phyloP scores from a whole-genome alignment of 2,888 invertebrate genomes.

The Drosophila kanekoi region DNA sequence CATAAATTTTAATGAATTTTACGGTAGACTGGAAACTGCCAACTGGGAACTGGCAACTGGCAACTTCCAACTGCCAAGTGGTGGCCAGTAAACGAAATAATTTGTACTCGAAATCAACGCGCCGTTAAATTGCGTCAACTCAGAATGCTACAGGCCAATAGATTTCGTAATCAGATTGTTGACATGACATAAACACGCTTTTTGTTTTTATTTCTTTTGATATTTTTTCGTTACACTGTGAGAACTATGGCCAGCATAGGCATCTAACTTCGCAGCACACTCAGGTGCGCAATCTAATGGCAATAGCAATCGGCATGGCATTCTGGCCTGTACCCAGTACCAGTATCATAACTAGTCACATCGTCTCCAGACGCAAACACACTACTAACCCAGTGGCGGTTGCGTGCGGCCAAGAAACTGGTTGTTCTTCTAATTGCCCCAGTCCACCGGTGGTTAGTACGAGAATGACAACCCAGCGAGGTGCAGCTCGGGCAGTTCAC shows the following conservation, averaged over 20 bases:
- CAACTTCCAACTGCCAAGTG: slow-evolving; percentile 19
- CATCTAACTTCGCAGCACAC: slow-evolving; percentile 40
- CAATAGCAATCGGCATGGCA: slow-evolving; percentile 33
- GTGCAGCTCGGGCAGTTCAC: slow-evolving; percentile 42
- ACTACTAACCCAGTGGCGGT: slow-evolving; percentile 73
- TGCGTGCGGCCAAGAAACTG: slow-evolving; percentile 73
- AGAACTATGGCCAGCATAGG: slow-evolving; percentile 36
- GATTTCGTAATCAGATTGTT: slow-evolving; percentile 39
- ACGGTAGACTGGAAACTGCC: slow-evolving; percentile 51
- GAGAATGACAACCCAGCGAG: slow-evolving; percentile 51
- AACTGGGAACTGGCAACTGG: slow-evolving; percentile 13
- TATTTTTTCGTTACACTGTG: slow-evolving; percentile 4
- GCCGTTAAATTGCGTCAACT: slow-evolving; percentile 76
- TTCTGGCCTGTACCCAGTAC: slow-evolving; percentile 16
- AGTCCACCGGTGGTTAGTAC: slow-evolving; percentile 37
- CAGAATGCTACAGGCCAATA: slow-evolving; percentile 26
- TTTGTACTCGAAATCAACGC: slow-evolving; percentile 65
- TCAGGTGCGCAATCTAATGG: slow-evolving; percentile 24
- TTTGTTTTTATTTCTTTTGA: slow-evolving; percentile 17
- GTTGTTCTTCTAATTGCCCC: slow-evolving; percentile 75
- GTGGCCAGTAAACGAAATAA: slow-evolving; percentile 56
- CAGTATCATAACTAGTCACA: slow-evolving; percentile 14
- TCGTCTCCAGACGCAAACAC: slow-evolving; percentile 54
- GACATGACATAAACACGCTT: slow-evolving; percentile 50
- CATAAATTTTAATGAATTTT: slow-evolving; percentile 78